Evolutionary conservation across 1,140 invertebrate genomes (phyloP), one percentile per base, ranked within the genome.

Genomic region (Protaetia brevitarsis): DNA sequence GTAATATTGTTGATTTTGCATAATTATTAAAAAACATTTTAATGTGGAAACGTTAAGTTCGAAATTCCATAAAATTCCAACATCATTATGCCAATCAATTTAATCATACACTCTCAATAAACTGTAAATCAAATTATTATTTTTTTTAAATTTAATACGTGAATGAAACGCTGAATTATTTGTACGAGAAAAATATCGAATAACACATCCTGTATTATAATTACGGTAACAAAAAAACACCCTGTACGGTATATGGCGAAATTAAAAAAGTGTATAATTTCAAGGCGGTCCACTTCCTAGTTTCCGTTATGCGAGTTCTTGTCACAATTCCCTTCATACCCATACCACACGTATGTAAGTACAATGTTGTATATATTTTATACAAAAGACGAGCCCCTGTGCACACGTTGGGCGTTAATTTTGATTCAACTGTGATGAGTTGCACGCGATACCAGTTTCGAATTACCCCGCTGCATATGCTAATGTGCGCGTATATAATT

Each of bases 361-460:
- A n/a, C n/a, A n/a, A n/a, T n/a, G n/a, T n/a, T n/a, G n/a, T n/a
- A n/a, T n/a, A n/a, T n/a, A n/a, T n/a, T n/a, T n/a, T n/a, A n/a
- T n/a, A 51, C 16, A 51, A 51, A 51, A 23, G 41, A 23, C 41
- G 57, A 59, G 26, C 57, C 27, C 57, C 16, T 31, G 57, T 23
- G 8, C 26, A 59, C 57, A 59, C 29, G 57, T 29, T 59, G 57
- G 57, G 57, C 57, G 57, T 59, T 31, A 31, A 59, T 59, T 59
- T 31, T 31, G 27, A 59, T 59, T 59, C 57, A 59, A 6, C 5
- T 59, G 16, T 59, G 57, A 59, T 59, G 57, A 59, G 57, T n/a
- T 59, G 29, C 57, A 59, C 57, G 57, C 57, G 57, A 59, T 59
- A 59, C 57, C 57, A 28, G 57, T 59, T 59, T 51, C 57, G 30